A percentile compares a stretch with the other conserved stretches of the same genome.
Conservation (phyloP, 2,888 invertebrate genomes). For the Sinodicranocentrus sp. region DNA sequence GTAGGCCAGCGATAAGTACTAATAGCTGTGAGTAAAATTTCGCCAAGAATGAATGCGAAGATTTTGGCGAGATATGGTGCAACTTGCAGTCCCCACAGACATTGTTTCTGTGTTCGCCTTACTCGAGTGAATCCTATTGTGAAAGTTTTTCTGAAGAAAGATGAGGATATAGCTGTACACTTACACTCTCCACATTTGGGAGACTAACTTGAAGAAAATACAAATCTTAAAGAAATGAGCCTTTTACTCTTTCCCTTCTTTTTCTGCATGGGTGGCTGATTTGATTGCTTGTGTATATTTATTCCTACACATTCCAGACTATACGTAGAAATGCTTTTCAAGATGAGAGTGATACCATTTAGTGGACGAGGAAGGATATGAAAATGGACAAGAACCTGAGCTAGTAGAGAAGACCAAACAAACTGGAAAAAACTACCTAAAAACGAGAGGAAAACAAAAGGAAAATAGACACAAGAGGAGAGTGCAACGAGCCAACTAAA, state of each 20-base stretch:
- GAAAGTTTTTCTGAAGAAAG: constrained; percentile 34
- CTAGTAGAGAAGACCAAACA: not conserved
- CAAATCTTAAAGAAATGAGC: constrained; percentile 57
- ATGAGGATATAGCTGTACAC: too few species aligned
- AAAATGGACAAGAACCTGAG: not conserved
- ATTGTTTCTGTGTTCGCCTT: constrained; percentile 46
- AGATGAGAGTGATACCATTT: too few species aligned
- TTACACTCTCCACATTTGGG: too few species aligned
- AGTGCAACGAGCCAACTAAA: constrained; percentile 73
- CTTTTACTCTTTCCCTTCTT: constrained; percentile 35
- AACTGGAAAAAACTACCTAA: constrained; percentile 38
- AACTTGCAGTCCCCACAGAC: constrained; percentile 44
- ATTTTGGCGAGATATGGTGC: constrained; percentile 45
- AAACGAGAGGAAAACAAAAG: constrained; percentile 26
- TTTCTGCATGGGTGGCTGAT: constrained; percentile 62
- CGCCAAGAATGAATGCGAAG: constrained; percentile 45
- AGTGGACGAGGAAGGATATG: too few species aligned
- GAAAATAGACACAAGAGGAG: constrained; percentile 42
- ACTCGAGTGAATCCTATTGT: constrained; percentile 46
- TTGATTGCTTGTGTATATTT: constrained; percentile 56
- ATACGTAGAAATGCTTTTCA: too few species aligned
- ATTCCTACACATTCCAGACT: too few species aligned
- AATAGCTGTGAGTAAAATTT: constrained; percentile 40
- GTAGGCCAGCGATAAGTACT: constrained; percentile 60
- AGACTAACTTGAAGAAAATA: constrained; percentile 30